Evolutionary conservation across 2,888 invertebrate genomes (phyloP), one percentile per base, ranked within the genome.

Genomic region (Pinctada fucata): DNA sequence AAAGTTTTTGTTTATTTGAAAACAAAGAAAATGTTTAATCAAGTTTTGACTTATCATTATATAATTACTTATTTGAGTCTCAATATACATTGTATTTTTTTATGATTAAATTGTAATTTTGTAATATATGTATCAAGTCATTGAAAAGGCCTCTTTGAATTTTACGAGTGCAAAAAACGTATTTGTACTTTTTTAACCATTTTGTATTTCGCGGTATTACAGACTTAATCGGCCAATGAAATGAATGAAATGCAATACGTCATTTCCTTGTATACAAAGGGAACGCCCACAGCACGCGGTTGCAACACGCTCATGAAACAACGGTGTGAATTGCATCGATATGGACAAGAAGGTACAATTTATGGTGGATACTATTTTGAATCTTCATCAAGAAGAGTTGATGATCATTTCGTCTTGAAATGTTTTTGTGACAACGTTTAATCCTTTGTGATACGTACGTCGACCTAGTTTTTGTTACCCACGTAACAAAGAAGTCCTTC

Each of bases 241-340:
- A 52, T 52, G 58, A 52, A 52, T 52, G 58, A 52, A 10, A 10
- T 52, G 58, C 10, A 52, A 5, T 52, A 86, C 85, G 86, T 88
- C 87, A 89, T 76, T 85, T 89, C 89, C 88, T 83, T 67, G 77
- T 81, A 70, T 76, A 79, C 77, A 85, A 75, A 81, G 82, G 86
- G 82, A 87, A 88, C 88, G 89, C 90, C 90, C 87, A 88, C 87
- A 84, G 85, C 89, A 88, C 89, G 88, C 85, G 85, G 86, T 82
- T 75, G 63, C 48, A 76, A 72, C 69, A 66, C 72, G 67, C 52
- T 68, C 50, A 66, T 48, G 63, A 63, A 69, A 67, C 58, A 50
- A 58, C 13, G 58, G 31, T 31, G 31, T 31, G 31, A 31, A 31
- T 31, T 31, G 31, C 31, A 31, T 31, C 31, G 31, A 31, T 31